phyloP scores from a whole-genome alignment of 1,140 invertebrate genomes.

The Stegodyphus mimosarum region DNA sequence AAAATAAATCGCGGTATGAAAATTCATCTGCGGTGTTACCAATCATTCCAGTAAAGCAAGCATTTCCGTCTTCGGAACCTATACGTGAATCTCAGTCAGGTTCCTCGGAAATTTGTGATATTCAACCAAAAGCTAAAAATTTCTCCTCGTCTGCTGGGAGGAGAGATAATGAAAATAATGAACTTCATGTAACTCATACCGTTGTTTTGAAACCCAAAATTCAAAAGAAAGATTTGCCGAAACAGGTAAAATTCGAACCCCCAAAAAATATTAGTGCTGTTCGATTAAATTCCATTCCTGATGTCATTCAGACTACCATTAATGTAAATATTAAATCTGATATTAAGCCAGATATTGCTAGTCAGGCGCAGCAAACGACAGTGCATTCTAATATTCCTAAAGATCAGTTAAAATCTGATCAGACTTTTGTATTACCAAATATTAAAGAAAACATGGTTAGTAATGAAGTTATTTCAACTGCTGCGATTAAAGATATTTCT shows the following conservation, averaged over 20 bases:
- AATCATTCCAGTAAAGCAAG: slow-evolving; percentile 1
- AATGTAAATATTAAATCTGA: background rate
- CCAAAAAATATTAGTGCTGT: background rate
- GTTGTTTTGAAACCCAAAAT: slow-evolving; percentile 37
- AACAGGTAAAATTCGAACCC: background rate
- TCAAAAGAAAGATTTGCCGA: background rate
- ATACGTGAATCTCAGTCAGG: background rate
- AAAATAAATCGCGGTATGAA: background rate
- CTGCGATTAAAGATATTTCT: too few species aligned
- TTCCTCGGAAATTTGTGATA: background rate
- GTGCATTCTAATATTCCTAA: background rate
- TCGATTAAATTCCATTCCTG: slow-evolving; percentile 49
- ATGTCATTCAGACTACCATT: slow-evolving; percentile 42
- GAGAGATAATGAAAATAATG: too few species aligned
- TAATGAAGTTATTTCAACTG: too few species aligned
- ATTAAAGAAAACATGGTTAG: background rate
- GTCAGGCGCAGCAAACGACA: too few species aligned
- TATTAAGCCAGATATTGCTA: background rate
- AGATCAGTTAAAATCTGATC: background rate
- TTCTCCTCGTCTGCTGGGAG: too few species aligned
- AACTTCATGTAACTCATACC: slow-evolving; percentile 29
- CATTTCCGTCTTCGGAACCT: background rate
- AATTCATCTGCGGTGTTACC: background rate
- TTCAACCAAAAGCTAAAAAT: background rate
- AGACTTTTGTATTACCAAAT: background rate